Base-by-base conservation (phyloP, 35 echinoderm and acorn worm genomes). In the Strongylocentrotus purpuratus region DNA sequence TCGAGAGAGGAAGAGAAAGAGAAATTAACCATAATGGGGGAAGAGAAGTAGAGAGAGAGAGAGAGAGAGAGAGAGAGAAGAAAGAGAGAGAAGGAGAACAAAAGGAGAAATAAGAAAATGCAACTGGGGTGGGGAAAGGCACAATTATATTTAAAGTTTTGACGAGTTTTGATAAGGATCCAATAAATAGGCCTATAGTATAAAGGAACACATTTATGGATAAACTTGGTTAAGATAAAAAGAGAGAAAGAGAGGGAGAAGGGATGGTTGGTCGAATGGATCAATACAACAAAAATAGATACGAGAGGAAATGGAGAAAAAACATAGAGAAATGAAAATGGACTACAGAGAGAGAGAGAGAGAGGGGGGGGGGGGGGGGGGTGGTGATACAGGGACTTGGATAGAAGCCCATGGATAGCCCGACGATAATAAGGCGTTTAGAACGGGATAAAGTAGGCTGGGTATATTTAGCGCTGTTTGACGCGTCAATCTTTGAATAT, bases 391-490 rank as follows among this genome's bases (percentile, higher is more conserved):
- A 50, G 48, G 5, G 48, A 50, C n/a, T n/a, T n/a, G 15, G 50
- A 55, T 0, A 55, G 50, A 15, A 13, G 8, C 50, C 50, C 50
- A 55, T 15, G 50, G 8, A 55, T 55, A 55, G 50, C 50, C 50
- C 10, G 50, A 55, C 50, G 50, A 55, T 55, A 55, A 55, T 55
- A 55, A 55, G 50, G 8, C 10, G 22, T 78, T n/a, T 78, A n/a
- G 65, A 78, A 78, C 25, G 18, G 65, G 65, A 28, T 78, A 78
- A 78, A 78, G 65, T 78, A n/a, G 65, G 65, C 25, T 78, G 65
- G 65, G 65, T 78, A 78, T 78, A n/a, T 78, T 78, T n/a, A 78
- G 65, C 20, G 65, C 65, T 78, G 65, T 78, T 78, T 78, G 65
- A 28, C 65, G 65, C 65, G 65, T 78, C 65, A 78, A 78, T 78